phyloP scores from a whole-genome alignment of 2,888 invertebrate species.

The Lamellibrachia satsuma region DNA sequence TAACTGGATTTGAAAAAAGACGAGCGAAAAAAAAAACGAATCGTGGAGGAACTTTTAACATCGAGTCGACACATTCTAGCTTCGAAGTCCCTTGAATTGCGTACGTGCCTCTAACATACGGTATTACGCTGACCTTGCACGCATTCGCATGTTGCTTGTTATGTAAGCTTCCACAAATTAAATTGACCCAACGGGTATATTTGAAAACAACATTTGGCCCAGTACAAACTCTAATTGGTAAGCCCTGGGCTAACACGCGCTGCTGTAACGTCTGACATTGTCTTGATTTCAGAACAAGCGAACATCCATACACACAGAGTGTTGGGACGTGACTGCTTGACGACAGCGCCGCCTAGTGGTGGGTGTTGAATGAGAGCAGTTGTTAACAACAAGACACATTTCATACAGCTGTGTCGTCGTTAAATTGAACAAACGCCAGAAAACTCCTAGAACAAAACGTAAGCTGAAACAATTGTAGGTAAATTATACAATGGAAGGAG shows the following conservation, averaged over 20 bases:
- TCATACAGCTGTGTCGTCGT: background rate
- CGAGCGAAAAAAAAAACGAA: too few relatives aligned
- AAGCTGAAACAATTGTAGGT: background rate
- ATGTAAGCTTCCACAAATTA: background rate
- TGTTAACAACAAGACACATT: too few relatives aligned
- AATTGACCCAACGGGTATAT: background rate
- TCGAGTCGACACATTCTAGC: background rate
- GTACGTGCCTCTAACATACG: background rate
- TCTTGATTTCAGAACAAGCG: background rate
- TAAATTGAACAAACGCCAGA: background rate
- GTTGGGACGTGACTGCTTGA: background rate
- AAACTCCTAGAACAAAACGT: background rate
- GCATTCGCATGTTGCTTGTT: background rate
- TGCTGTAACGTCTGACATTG: background rate
- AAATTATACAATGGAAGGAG: background rate
- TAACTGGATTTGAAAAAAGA: too few relatives aligned
- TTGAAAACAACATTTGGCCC: background rate
- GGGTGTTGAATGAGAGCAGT: background rate
- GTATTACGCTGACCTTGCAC: background rate
- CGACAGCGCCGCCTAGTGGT: background rate
- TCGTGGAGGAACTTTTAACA: too few relatives aligned
- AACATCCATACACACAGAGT: background rate
- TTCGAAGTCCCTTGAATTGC: background rate
- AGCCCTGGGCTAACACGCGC: background rate
- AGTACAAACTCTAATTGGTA: background rate